Conservation (phyloP, 1,140 invertebrate genomes). For the Calliphora vicina region DNA sequence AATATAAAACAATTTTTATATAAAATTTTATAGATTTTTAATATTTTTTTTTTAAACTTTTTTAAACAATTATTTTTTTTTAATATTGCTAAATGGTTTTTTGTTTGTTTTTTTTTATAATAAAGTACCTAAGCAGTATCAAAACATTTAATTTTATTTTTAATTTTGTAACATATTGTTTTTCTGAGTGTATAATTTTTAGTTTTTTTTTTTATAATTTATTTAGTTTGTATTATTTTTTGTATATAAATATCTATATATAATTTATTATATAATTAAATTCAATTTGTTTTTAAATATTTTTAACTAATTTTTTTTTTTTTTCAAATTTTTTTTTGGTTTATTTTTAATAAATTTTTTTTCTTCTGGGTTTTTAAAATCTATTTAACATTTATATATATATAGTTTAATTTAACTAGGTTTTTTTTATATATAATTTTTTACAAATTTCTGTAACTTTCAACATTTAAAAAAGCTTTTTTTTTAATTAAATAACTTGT, state of each 20-base stretch:
- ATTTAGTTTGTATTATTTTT: conserved; percentile 20
- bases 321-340: not conserved
- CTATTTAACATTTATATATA: conserved; percentile 36
- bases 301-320: conserved; percentile 15
- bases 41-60: not conserved
- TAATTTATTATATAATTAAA: conserved; percentile 34
- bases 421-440: conserved; percentile 4
- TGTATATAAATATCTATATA: conserved; percentile 36
- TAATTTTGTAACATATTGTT: conserved; percentile 14
- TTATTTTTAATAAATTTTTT: conserved; percentile 10
- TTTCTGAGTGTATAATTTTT: conserved; percentile 6
- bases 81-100: not conserved
- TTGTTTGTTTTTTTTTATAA: conserved; percentile 19
- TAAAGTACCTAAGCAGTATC: conserved; percentile 37
- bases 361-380: conserved; percentile 26
- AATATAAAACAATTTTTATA: not conserved
- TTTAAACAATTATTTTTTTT: not conserved
- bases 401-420: conserved; percentile 21
- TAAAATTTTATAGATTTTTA: not conserved
- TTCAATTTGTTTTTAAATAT: conserved; percentile 31
- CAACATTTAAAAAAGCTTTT: conserved; percentile 34
- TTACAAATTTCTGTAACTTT: conserved; percentile 23
- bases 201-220: not conserved
- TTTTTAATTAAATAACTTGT: conserved; percentile 6
- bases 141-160: conserved; percentile 34